Evolutionary conservation across 2,888 invertebrate species (phyloP).

Genomic region (Dendrolimus pini): DNA sequence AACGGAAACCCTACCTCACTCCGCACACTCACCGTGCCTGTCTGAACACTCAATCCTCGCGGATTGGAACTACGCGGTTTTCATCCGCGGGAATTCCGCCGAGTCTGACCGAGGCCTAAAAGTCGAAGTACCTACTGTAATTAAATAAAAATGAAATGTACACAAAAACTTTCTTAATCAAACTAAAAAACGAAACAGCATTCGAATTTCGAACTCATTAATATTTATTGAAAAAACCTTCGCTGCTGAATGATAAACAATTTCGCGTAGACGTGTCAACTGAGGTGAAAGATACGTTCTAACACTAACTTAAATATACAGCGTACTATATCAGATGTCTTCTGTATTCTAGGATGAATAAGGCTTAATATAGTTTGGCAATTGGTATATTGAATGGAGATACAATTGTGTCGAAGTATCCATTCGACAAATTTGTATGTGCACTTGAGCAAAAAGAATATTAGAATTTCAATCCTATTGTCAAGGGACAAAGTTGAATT

Average conservation of each 20-base stretch:
- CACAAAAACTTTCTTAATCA: conserved; percentile 53
- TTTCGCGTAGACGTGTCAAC: conserved; percentile 34
- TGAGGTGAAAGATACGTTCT: conserved; percentile 29
- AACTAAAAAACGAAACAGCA: conserved; percentile 19
- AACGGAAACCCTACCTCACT: too few species aligned
- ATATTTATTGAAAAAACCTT: conserved; percentile 44
- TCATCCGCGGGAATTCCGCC: too few species aligned
- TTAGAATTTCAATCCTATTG: neutral
- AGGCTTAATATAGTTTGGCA: conserved; percentile 1
- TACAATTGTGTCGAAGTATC: neutral
- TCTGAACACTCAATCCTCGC: too few species aligned
- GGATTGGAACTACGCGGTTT: too few species aligned
- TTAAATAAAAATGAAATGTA: too few species aligned
- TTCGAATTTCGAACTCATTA: conserved; percentile 32
- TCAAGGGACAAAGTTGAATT: neutral
- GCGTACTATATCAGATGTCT: neutral
- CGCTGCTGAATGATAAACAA: conserved; percentile 37
- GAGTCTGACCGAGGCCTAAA: too few species aligned
- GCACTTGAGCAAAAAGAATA: neutral
- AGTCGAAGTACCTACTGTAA: too few species aligned
- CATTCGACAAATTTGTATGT: conserved; percentile 1
- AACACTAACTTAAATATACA: conserved; percentile 9
- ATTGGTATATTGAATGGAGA: conserved; percentile 1
- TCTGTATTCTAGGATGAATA: neutral
- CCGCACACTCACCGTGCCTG: too few species aligned